Base-by-base conservation (phyloP, 2,113 vertebrate genomes). In the Ursus arctos region DNA sequence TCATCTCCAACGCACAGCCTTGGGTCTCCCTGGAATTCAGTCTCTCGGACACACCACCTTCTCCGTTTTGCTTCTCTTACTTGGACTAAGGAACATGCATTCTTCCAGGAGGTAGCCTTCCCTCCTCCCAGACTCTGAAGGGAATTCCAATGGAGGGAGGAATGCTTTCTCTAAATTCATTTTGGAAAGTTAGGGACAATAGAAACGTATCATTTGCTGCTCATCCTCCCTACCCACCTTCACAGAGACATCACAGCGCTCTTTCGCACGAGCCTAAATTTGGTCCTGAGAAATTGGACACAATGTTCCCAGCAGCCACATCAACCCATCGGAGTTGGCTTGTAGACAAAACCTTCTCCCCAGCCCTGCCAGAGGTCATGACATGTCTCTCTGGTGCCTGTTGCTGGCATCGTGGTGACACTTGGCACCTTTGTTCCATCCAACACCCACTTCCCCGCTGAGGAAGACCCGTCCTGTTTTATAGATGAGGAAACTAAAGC, bases 1-100 rank as follows among this genome's bases (percentile, higher is more conserved):
- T 22, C 6, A 4, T 47, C 51, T 43, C 43, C 3, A 11, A 0
- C 12, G 12, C 2, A 1, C 63, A 0, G n/a, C 2, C 49, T 47
- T 13, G 0, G 1, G 21, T 33, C 15, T 16, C 31, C 67, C n/a
- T 21, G n/a, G 24, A 4, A 16, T 22, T 18, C 19, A 11, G 55
- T 2, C 0, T 31, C 76, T 49, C 28, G 6, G 18, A 26, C 24
- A 3, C 6, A 88, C 33, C 14, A 8, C 49, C 55, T 4, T 13
- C 10, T 15, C 84, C 59, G 2, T 22, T 81, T 47, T 47, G 80
- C 2, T 59, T 7, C 49, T 81, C 40, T 11, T 18, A 14, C 43
- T 74, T 89, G 86, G 14, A n/a, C 31, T 43, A 19, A 84, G 53
- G 21, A 61, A 11, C 26, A 51, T n/a, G 31, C 16, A 6, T 91